A percentile compares a stretch with the other conserved stretches of the same genome.
Conservation (phyloP, 1,140 invertebrate genomes). For the Lasioglossum baleicum region DNA sequence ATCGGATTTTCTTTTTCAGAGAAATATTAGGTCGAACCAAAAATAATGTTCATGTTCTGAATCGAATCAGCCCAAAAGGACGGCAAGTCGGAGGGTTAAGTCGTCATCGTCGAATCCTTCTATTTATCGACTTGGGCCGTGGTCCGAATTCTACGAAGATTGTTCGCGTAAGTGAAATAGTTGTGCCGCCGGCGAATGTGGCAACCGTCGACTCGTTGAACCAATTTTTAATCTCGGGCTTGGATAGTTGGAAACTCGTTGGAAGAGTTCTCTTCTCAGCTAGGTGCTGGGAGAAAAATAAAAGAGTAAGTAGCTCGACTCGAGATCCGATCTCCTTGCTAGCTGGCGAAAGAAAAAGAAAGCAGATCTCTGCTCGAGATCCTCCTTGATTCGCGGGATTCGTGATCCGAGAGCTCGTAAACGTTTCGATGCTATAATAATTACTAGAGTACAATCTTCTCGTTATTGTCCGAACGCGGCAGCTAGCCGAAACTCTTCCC, state of each 20-base stretch:
- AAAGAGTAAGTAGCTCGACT: neutral
- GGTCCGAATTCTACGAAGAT: neutral
- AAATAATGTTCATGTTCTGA: too few relatives aligned
- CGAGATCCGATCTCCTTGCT: slow-evolving; percentile 1
- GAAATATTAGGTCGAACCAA: too few relatives aligned
- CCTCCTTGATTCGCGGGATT: slow-evolving; percentile 24
- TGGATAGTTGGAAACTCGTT: slow-evolving; percentile 16
- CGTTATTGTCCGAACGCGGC: slow-evolving; percentile 51
- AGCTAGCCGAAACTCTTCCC: slow-evolving; percentile 45
- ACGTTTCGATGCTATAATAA: slow-evolving; percentile 50
- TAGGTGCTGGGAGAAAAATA: neutral
- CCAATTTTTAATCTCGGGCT: slow-evolving; percentile 4
- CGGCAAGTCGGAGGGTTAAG: too few relatives aligned
- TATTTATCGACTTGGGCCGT: too few relatives aligned
- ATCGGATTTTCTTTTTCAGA: too few relatives aligned
- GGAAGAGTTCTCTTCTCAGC: slow-evolving; percentile 3
- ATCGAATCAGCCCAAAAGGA: too few relatives aligned
- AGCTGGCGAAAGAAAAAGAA: slow-evolving; percentile 19
- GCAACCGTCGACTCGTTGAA: neutral
- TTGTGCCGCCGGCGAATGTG: neutral
- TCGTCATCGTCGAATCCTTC: too few relatives aligned
- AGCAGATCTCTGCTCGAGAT: slow-evolving; percentile 10
- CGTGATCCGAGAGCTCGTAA: slow-evolving; percentile 16
- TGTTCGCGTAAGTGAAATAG: neutral
- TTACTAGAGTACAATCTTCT: slow-evolving; percentile 53